Conservation (phyloP, 1,140 invertebrate genomes). For the Pissodes strobi region DNA sequence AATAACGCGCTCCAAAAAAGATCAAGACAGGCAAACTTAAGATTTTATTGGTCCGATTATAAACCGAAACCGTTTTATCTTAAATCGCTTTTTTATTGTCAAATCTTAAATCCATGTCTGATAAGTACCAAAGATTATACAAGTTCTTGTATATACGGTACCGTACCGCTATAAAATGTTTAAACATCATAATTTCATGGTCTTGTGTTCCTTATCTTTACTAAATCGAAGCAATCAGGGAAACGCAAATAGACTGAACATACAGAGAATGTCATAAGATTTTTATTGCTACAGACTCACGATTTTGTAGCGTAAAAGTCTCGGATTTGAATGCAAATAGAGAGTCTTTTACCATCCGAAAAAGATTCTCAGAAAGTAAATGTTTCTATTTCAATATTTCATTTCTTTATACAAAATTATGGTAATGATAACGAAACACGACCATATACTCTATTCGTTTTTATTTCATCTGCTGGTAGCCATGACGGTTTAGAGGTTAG, state of each 20-base stretch:
- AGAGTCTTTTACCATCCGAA: too few relatives aligned
- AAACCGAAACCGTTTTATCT: conserved; percentile 6
- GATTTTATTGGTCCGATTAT: too few relatives aligned
- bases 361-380: too few relatives aligned
- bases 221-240: conserved; percentile 29
- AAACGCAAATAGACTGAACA: conserved; percentile 23
- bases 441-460: too few relatives aligned
- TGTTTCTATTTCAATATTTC: too few relatives aligned
- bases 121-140: conserved; percentile 16
- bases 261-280: conserved; percentile 8
- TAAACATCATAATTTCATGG: conserved; percentile 29
- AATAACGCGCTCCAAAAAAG: too few relatives aligned
- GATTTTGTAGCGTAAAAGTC: conserved; percentile 1
- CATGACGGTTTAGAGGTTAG: too few relatives aligned
- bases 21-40: too few relatives aligned
- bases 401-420: too few relatives aligned
- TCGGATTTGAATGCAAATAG: too few relatives aligned
- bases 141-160: conserved; percentile 13
- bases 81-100: conserved; percentile 18
- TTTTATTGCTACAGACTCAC: conserved; percentile 5
- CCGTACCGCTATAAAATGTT: conserved; percentile 27
- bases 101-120: conserved; percentile 12
- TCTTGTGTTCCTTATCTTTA: conserved; percentile 5
- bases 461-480: too few relatives aligned
- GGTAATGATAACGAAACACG: too few relatives aligned